Conservation (phyloP, 2,888 invertebrate species). For the Mellilla xanthometata region DNA sequence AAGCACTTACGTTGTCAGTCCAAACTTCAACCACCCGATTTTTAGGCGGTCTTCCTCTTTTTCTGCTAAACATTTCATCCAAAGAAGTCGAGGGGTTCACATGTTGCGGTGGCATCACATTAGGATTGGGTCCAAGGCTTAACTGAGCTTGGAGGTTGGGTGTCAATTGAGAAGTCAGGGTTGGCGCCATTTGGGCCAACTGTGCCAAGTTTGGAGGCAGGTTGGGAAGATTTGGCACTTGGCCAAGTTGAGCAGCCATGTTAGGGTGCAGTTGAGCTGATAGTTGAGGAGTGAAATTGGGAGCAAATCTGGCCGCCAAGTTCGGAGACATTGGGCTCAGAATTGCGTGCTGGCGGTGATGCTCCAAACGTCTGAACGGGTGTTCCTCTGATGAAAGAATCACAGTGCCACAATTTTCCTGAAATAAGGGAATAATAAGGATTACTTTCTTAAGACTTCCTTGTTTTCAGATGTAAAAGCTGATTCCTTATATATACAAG, state of each 20-base stretch:
- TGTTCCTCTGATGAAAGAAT: conserved; percentile 89
- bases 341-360: conserved; percentile 93
- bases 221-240: conserved; percentile 62
- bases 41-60: conserved; percentile 98
- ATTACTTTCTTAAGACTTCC: too few relatives aligned
- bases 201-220: conserved; percentile 74
- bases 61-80: conserved; percentile 95
- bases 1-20: conserved; percentile 88
- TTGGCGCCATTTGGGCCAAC: conserved; percentile 75
- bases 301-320: conserved; percentile 81
- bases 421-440: conserved; percentile 33
- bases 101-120: conserved; percentile 64
- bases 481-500: too few relatives aligned
- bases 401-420: conserved; percentile 91
- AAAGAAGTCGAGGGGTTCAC: conserved; percentile 86
- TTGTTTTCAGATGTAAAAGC: too few relatives aligned
- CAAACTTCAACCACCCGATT: conserved; percentile 96
- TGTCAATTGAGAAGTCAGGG: conserved; percentile 62
- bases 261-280: conserved; percentile 76
- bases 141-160: conserved; percentile 73
- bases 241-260: conserved; percentile 74
- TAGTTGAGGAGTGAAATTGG: conserved; percentile 77
- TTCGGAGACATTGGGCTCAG: conserved; percentile 84
- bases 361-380: conserved; percentile 91
- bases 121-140: conserved; percentile 63